Evolutionary conservation across 2,113 vertebrate genomes (phyloP).

Genomic region (Carollia perspicillata): DNA sequence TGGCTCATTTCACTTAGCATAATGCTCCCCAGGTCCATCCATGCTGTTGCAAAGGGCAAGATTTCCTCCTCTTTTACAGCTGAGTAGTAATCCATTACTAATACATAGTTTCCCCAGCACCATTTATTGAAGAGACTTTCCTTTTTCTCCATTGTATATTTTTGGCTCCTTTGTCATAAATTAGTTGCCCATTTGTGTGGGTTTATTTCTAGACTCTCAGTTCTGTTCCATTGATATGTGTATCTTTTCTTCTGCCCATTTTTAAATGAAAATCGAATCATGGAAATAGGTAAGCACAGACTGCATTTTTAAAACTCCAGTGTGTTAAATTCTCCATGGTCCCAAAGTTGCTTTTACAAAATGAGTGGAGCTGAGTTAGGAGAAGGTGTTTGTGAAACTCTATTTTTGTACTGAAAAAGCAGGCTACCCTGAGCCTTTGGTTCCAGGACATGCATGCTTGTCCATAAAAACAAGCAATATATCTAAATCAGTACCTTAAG

Average conservation of each 20-base stretch:
- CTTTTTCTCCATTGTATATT: neutral
- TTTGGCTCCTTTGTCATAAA: neutral
- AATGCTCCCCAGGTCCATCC: too few relatives aligned
- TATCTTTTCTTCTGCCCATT: neutral
- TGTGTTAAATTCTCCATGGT: neutral
- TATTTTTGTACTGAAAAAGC: constrained; percentile 24
- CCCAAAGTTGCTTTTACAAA: constrained; percentile 29
- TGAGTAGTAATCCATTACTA: too few relatives aligned
- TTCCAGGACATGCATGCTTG: neutral
- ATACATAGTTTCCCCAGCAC: neutral
- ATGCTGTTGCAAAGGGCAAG: too few relatives aligned
- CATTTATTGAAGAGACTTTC: neutral
- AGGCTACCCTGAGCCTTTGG: neutral
- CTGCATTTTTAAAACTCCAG: constrained; percentile 25
- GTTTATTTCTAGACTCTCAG: neutral
- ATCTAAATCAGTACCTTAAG: neutral
- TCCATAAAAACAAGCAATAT: neutral
- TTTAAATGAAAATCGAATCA: neutral
- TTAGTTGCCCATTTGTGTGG: neutral
- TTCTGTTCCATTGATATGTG: neutral
- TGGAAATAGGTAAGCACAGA: neutral
- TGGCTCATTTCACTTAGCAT: too few relatives aligned
- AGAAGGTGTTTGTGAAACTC: neutral
- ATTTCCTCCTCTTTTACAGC: too few relatives aligned
- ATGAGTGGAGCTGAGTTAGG: neutral